Conservation (phyloP, 2,888 invertebrate species). For the Theretra japonica region DNA sequence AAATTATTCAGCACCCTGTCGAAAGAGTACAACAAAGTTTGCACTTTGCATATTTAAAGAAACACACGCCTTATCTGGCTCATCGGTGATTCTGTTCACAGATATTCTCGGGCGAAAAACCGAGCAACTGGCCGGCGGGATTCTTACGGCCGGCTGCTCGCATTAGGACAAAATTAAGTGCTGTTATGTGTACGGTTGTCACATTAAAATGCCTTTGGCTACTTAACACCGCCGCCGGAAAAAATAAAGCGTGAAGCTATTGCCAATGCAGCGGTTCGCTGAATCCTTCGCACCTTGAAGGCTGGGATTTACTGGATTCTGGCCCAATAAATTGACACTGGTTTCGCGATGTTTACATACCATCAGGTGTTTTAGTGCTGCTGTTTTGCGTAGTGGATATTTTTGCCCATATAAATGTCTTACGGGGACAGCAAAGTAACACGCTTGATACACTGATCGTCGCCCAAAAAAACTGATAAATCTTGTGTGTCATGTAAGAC, state of each 20-base stretch:
- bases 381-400: conserved; percentile 1
- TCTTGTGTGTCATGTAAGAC: too few species aligned
- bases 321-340: conserved; percentile 18
- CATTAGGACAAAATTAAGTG: conserved; percentile 84
- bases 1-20: conserved; percentile 81
- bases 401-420: too few species aligned
- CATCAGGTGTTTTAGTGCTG: not conserved
- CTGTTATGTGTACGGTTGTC: conserved; percentile 80
- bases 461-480: too few species aligned
- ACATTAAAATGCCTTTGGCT: conserved; percentile 81
- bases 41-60: conserved; percentile 83
- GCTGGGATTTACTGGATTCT: not conserved
- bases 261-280: conserved; percentile 74
- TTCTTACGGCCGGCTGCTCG: conserved; percentile 69
- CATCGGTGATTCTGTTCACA: conserved; percentile 78
- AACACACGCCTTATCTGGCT: conserved; percentile 79
- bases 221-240: conserved; percentile 66
- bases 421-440: too few species aligned
- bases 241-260: conserved; percentile 70
- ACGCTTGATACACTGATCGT: too few species aligned
- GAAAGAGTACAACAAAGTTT: conserved; percentile 77
- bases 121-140: conserved; percentile 64
- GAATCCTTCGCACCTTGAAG: conserved; percentile 50
- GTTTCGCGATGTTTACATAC: conserved; percentile 11
- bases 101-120: conserved; percentile 75